A percentile compares a stretch with the other conserved stretches of the same genome.
These are phyloP conservation scores for Hemithea aestivaria DNA, from an alignment of 2,888 invertebrate species.

Conservation along the genomic window DNA sequence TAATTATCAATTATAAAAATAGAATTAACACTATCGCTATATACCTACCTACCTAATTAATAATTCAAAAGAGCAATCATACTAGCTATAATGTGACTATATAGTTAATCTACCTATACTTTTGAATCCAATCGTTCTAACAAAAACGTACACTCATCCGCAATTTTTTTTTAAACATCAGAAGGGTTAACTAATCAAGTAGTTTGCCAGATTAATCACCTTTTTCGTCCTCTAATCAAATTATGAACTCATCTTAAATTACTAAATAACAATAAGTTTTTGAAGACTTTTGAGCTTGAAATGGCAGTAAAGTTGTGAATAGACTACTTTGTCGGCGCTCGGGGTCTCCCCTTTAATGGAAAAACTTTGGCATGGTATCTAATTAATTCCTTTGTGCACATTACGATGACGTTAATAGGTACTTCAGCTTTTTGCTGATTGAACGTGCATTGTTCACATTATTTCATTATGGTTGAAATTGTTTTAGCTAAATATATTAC, in stretches of 20 bases:
- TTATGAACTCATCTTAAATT: constrained; percentile 28
- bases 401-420: constrained; percentile 30
- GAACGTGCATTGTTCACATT: constrained; percentile 22
- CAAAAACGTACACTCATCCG: no score
- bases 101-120: no score
- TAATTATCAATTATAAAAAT: no score
- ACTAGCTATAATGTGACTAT: no score
- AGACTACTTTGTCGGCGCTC: constrained; percentile 38
- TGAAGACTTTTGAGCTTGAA: constrained; percentile 32
- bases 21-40: no score
- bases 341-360: constrained; percentile 39
- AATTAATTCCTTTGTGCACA: constrained; percentile 41
- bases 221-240: background rate
- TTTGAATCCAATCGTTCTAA: no score
- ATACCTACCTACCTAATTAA: no score
- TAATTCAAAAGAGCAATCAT: no score
- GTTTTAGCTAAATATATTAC: no score
- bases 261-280: constrained; percentile 38
- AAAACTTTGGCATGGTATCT: constrained; percentile 48
- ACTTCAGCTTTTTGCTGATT: constrained; percentile 26
- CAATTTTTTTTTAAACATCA: no score
- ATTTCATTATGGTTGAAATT: constrained; percentile 11
- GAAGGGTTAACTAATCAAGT: no score
- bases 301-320: constrained; percentile 43
- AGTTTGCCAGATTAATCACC: no score